phyloP scores from a whole-genome alignment of 1,140 invertebrate genomes.

The Drosophila navojoa region DNA sequence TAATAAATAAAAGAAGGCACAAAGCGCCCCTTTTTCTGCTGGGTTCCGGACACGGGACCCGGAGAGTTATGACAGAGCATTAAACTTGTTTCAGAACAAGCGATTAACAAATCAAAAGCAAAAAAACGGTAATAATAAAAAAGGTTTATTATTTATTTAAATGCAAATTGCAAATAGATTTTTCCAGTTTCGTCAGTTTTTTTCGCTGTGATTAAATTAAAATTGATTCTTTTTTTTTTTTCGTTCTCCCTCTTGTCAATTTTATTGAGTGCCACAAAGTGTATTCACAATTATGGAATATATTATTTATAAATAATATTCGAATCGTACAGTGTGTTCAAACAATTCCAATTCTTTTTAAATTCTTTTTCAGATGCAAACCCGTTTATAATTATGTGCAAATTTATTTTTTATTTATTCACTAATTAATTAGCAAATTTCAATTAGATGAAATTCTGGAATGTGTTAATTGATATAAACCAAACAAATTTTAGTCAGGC shows the following conservation, averaged over 20 bases:
- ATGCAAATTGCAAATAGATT: constrained; percentile 76
- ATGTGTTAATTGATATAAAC: constrained; percentile 30
- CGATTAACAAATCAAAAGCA: constrained; percentile 29
- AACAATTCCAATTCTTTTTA: constrained; percentile 47
- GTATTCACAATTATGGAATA: constrained; percentile 53
- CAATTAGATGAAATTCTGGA: constrained; percentile 31
- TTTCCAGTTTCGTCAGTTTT: constrained; percentile 46
- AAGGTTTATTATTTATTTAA: constrained; percentile 64
- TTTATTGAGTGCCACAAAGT: constrained; percentile 39
- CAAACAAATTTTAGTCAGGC: constrained; percentile 4
- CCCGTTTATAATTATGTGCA: constrained; percentile 76
- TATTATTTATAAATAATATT: constrained; percentile 46
- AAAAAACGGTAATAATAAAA: constrained; percentile 29
- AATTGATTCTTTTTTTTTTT: too few relatives aligned
- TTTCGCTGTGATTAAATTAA: constrained; percentile 14
- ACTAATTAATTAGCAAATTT: constrained; percentile 62
- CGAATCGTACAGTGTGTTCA: constrained; percentile 59
- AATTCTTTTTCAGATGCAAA: constrained; percentile 34
- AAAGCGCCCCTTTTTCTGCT: constrained; percentile 50
- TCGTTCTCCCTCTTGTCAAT: not conserved
- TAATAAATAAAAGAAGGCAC: constrained; percentile 19
- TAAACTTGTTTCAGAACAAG: constrained; percentile 64
- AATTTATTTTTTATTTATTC: constrained; percentile 71
- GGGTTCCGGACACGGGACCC: constrained; percentile 42
- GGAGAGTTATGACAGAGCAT: constrained; percentile 43